Conservation (phyloP, 2,888 invertebrate genomes). For the Diaprepes abbreviatus region DNA sequence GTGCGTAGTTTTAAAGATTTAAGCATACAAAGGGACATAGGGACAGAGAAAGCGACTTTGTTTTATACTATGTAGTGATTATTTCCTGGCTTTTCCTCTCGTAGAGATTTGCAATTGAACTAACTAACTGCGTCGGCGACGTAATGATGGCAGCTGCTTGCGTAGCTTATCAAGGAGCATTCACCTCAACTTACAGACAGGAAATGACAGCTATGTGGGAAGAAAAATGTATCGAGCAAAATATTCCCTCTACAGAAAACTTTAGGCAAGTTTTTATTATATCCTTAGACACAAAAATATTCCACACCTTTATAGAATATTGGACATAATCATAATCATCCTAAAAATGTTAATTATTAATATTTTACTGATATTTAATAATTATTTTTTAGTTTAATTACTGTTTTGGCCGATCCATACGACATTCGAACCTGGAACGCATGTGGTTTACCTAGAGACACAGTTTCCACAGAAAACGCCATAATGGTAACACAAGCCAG, state of each 20-base stretch:
- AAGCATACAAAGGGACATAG: too few species aligned
- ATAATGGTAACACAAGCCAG: constrained; percentile 87
- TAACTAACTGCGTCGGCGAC: constrained; percentile 86
- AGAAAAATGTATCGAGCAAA: constrained; percentile 73
- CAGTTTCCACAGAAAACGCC: constrained; percentile 92
- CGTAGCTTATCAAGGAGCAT: constrained; percentile 93
- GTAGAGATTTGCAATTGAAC: constrained; percentile 75
- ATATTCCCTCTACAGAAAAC: constrained; percentile 79
- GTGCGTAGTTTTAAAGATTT: too few species aligned
- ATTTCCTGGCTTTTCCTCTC: too few species aligned
- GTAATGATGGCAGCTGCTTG: constrained; percentile 88
- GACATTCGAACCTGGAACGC: constrained; percentile 93
- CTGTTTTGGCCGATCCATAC: constrained; percentile 84
- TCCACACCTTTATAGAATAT: too few species aligned
- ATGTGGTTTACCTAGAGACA: constrained; percentile 88
- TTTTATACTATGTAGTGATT: too few species aligned
- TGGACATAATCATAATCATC: too few species aligned
- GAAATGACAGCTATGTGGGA: constrained; percentile 81
- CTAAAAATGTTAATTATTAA: too few species aligned
- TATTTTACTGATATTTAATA: too few species aligned
- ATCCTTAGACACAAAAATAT: too few species aligned
- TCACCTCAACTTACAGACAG: constrained; percentile 80
- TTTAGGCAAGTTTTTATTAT: constrained; percentile 71
- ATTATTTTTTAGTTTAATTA: constrained; percentile 73
- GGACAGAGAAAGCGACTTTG: too few species aligned